Conservation (phyloP, 2,113 vertebrate genomes). For the Alces alces region DNA sequence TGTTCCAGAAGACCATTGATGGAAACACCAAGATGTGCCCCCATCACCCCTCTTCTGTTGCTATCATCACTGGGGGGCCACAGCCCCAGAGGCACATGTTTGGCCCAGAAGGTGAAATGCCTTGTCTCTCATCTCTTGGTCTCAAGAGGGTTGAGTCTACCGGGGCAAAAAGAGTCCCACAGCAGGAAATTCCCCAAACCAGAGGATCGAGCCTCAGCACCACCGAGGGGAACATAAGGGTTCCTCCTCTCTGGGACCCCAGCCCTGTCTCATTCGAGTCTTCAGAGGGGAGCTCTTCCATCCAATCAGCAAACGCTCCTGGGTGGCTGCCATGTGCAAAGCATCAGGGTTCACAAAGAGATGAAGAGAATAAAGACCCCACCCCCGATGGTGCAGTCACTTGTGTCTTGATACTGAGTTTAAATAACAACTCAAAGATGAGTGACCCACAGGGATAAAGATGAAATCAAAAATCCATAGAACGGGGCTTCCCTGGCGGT, state of each 20-base stretch:
- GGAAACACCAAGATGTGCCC: not conserved
- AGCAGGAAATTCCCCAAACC: no score
- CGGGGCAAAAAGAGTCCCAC: not conserved
- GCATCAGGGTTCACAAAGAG: no score
- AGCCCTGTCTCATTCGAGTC: not conserved
- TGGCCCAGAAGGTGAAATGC: not conserved
- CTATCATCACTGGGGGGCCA: accelerated
- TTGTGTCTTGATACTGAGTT: not conserved
- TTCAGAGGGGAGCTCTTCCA: not conserved
- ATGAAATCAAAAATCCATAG: not conserved
- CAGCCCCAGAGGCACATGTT: not conserved
- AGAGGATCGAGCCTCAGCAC: not conserved
- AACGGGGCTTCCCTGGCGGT: not conserved
- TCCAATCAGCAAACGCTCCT: not conserved
- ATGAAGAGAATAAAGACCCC: not conserved
- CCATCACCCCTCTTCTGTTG: no score
- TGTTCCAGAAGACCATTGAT: not conserved
- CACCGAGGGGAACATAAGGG: accelerated
- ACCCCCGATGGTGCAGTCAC: accelerated
- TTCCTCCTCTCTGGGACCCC: not conserved
- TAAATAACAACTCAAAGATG: not conserved
- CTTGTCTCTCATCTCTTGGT: no score
- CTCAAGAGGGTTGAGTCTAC: not conserved
- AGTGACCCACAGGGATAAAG: not conserved
- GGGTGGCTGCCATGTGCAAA: not conserved